Evolutionary conservation across 2,797 vertebrate species (phyloP).

Genomic region (Psittacula derbiana): DNA sequence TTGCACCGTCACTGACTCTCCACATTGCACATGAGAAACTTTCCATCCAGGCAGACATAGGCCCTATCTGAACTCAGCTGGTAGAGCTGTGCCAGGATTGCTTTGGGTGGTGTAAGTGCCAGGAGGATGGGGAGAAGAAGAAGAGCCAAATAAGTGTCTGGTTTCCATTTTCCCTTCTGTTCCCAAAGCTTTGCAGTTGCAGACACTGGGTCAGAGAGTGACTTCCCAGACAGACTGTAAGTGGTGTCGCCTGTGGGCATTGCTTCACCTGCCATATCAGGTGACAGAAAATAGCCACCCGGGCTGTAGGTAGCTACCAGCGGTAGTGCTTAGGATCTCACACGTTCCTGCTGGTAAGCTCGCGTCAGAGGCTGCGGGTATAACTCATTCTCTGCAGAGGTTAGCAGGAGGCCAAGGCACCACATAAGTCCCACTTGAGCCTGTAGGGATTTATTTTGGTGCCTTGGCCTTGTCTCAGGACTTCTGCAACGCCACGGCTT

Average conservation of each 20-base stretch:
- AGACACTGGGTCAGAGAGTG: neutral
- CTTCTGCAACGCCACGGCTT: constrained; percentile 40
- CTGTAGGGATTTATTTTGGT: constrained; percentile 36
- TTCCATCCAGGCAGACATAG: neutral
- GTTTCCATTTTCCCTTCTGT: neutral
- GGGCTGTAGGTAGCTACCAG: neutral
- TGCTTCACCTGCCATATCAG: constrained; percentile 42
- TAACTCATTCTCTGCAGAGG: constrained; percentile 5
- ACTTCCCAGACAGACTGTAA: neutral
- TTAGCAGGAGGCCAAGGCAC: constrained; percentile 34
- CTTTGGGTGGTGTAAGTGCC: neutral
- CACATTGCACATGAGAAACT: neutral
- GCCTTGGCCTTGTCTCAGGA: constrained; percentile 54
- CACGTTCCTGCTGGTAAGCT: neutral
- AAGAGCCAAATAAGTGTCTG: neutral
- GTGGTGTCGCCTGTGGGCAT: neutral
- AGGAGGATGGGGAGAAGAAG: neutral
- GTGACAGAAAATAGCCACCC: neutral
- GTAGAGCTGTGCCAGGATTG: neutral
- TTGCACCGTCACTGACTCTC: neutral
- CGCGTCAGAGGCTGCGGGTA: neutral
- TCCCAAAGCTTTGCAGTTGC: neutral
- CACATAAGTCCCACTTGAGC: constrained; percentile 43
- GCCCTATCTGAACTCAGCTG: neutral
- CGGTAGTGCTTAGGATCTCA: neutral